Percentiles rank a stretch among this genome's conserved stretches.
phyloP scores from a whole-genome alignment of 2,888 invertebrate genomes.

The Eudemis profundana region DNA sequence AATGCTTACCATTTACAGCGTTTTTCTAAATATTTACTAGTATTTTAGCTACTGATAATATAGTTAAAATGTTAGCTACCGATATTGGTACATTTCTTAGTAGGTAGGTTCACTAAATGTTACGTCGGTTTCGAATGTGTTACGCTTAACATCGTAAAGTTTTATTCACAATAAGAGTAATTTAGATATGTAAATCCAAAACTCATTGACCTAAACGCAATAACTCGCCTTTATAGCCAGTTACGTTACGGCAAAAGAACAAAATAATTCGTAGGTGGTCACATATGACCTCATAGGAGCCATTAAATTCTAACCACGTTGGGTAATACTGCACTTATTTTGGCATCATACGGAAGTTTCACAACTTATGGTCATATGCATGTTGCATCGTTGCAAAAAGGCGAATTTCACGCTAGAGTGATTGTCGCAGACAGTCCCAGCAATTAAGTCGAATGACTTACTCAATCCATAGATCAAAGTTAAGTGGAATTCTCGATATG shows the following conservation, averaged over 20 bases:
- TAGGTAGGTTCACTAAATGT: neutral
- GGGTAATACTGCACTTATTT: constrained; percentile 43
- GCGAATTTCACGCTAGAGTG: constrained; percentile 36
- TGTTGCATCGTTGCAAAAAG: constrained; percentile 42
- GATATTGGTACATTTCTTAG: too few species aligned
- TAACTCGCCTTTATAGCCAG: constrained; percentile 29
- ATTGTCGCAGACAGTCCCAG: constrained; percentile 39
- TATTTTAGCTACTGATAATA: too few species aligned
- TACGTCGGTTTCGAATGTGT: constrained; percentile 9
- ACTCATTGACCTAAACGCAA: constrained; percentile 32
- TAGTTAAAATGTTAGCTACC: too few species aligned
- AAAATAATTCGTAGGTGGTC: constrained; percentile 37
- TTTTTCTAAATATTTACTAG: too few species aligned
- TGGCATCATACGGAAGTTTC: constrained; percentile 42
- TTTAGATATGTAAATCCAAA: constrained; percentile 38
- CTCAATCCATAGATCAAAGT: constrained; percentile 21
- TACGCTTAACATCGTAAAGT: constrained; percentile 15
- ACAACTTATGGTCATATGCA: constrained; percentile 30
- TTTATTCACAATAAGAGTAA: constrained; percentile 15
- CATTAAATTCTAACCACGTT: constrained; percentile 31
- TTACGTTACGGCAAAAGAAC: constrained; percentile 39
- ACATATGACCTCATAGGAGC: constrained; percentile 24
- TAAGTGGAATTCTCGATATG: constrained; percentile 21
- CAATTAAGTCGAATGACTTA: constrained; percentile 36
- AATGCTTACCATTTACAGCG: too few species aligned